phyloP scores from a whole-genome alignment of 2,797 vertebrate species.

The Etheostoma nigrum region DNA sequence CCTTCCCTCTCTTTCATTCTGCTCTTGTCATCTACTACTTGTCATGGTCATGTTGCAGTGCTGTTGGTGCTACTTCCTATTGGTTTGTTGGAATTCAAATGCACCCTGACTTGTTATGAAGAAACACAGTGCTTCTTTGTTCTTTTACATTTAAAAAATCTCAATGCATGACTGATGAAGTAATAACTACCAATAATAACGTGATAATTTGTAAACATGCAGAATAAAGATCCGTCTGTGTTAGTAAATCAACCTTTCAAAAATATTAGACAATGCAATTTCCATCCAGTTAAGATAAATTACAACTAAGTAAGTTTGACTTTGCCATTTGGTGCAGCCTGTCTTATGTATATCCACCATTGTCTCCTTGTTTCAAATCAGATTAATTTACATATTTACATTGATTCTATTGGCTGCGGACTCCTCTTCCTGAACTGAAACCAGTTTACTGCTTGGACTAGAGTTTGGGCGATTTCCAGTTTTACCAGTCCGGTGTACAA shows the following conservation, averaged over 20 bases:
- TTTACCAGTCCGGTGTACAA: no score
- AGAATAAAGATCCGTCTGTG: constrained; percentile 13
- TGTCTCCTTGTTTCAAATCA: constrained; percentile 41
- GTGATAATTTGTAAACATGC: constrained; percentile 29
- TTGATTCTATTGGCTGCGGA: constrained; percentile 31
- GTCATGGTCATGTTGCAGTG: constrained; percentile 16
- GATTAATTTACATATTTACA: constrained; percentile 51
- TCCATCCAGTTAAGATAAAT: neutral
- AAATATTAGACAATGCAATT: constrained; percentile 4
- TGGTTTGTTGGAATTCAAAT: neutral
- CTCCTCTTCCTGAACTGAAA: constrained; percentile 26
- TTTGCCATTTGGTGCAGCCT: constrained; percentile 46
- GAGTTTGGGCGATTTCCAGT: no score
- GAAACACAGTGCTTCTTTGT: neutral
- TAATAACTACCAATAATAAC: constrained; percentile 13
- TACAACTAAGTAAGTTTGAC: neutral
- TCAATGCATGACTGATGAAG: neutral
- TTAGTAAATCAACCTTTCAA: constrained; percentile 20
- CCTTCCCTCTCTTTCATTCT: constrained; percentile 21
- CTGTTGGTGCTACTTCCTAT: constrained; percentile 1
- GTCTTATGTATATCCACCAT: constrained; percentile 42
- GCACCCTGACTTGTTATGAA: neutral
- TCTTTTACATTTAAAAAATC: constrained; percentile 8
- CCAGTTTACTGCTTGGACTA: neutral
- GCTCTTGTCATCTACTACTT: constrained; percentile 31